Percentiles rank a stretch among this genome's conserved stretches.
phyloP scores from a whole-genome alignment of 2,888 invertebrate species.

The Blera fallax region DNA sequence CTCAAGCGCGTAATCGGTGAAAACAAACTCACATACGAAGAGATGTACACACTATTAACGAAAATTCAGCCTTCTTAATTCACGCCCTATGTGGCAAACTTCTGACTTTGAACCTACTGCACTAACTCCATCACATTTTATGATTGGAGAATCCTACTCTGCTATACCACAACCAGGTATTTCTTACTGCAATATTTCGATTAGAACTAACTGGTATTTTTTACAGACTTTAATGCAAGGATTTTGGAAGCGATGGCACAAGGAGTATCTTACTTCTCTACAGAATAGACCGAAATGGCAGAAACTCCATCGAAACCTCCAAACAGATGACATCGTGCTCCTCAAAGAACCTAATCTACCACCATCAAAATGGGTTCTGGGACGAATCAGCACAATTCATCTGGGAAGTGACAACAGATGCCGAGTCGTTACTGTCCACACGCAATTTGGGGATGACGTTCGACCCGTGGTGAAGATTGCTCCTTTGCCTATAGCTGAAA shows the following conservation, averaged over 20 bases:
- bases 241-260: background rate
- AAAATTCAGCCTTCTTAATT: conserved; percentile 10
- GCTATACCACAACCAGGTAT: background rate
- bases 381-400: background rate
- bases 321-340: too few relatives aligned
- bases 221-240: background rate
- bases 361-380: background rate
- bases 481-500: too few relatives aligned
- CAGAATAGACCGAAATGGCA: too few relatives aligned
- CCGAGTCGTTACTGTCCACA: background rate
- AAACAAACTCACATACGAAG: background rate
- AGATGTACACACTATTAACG: background rate
- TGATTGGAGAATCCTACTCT: conserved; percentile 19
- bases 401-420: background rate
- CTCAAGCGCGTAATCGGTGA: too few relatives aligned
- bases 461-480: too few relatives aligned
- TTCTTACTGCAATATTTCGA: background rate
- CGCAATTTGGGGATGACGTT: background rate
- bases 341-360: background rate
- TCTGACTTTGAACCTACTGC: background rate
- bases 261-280: too few relatives aligned
- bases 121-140: conserved; percentile 12
- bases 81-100: background rate
- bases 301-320: too few relatives aligned
- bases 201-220: background rate